These are phyloP conservation scores for Hanleya hanleyi DNA, from an alignment of 2,888 invertebrate genomes.

Conservation along the genomic window DNA sequence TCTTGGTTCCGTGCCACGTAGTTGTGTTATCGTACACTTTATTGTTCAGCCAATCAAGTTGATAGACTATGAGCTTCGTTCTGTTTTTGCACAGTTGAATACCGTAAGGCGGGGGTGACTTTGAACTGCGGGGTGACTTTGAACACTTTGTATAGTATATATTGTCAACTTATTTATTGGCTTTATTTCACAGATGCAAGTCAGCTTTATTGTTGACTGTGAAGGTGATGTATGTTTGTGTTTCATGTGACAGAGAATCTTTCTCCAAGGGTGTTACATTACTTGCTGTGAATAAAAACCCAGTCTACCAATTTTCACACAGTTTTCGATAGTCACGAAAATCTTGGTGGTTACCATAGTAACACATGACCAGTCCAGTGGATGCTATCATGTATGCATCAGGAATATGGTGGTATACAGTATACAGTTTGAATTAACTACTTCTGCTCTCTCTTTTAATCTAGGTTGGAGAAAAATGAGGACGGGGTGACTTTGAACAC, in stretches of 20 bases:
- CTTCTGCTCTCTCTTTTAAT: not conserved
- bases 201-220: not conserved
- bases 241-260: not conserved
- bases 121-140: not conserved
- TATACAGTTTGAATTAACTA: not conserved
- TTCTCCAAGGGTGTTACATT: not conserved
- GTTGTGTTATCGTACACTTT: no score
- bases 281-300: not conserved
- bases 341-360: not conserved
- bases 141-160: not conserved
- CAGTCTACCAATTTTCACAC: not conserved
- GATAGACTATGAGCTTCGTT: no score
- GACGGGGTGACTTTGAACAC: not conserved
- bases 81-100: no score
- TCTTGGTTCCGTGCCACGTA: no score
- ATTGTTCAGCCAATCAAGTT: no score
- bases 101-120: not conserved
- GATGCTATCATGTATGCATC: not conserved
- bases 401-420: not conserved
- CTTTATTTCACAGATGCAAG: not conserved
- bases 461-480: no score
- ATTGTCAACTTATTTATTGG: not conserved
- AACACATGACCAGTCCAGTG: not conserved
- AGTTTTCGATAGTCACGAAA: not conserved
- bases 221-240: not conserved